Conservation (phyloP, 2,888 invertebrate genomes). For the Tipula vernalis region DNA sequence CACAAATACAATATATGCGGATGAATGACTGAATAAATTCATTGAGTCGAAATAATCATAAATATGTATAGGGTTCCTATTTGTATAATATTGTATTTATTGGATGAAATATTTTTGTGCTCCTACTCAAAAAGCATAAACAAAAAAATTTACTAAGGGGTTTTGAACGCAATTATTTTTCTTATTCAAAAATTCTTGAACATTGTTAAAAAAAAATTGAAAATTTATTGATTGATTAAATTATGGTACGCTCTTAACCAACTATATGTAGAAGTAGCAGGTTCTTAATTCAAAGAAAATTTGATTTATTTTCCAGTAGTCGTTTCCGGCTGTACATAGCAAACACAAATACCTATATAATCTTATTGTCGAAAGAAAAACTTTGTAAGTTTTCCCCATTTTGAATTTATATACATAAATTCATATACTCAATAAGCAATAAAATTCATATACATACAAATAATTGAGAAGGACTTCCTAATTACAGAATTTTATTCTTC, state of each 20-base stretch:
- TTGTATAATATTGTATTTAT: background rate
- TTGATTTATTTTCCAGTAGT: background rate
- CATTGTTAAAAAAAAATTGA: background rate
- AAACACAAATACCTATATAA: background rate
- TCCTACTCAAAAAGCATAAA: background rate
- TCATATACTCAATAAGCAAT: background rate
- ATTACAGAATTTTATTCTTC: background rate
- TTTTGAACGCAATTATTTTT: background rate
- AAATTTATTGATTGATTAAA: background rate
- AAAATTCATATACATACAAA: background rate
- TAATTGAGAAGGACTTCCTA: background rate
- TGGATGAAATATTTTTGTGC: background rate
- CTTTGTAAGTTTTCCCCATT: background rate
- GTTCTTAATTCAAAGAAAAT: background rate
- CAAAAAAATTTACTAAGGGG: background rate
- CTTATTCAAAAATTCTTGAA: background rate
- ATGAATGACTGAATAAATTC: background rate
- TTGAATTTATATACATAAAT: background rate
- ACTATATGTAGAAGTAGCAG: background rate
- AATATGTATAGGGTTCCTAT: background rate
- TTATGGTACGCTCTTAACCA: background rate
- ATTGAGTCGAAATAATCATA: background rate
- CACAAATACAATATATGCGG: background rate
- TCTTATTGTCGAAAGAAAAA: background rate
- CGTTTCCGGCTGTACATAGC: background rate